Conservation (phyloP, 2,797 vertebrate species). For the Menidia menidia region DNA sequence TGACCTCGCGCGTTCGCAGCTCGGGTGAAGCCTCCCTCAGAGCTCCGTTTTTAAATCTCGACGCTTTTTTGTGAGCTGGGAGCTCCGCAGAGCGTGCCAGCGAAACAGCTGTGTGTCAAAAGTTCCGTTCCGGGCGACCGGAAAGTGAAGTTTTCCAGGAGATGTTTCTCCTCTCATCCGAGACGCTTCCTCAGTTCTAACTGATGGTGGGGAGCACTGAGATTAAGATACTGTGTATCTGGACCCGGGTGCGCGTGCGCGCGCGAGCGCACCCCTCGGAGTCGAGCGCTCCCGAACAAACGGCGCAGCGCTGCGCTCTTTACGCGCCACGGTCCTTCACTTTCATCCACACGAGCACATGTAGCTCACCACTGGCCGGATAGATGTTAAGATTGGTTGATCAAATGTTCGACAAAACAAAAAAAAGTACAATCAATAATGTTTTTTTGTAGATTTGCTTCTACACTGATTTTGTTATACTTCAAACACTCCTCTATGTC, state of each 20-base stretch:
- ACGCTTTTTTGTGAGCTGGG: conserved; percentile 57
- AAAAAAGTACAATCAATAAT: neutral
- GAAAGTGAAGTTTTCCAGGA: too few relatives aligned
- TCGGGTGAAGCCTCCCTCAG: neutral
- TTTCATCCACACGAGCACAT: neutral
- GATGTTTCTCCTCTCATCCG: too few relatives aligned
- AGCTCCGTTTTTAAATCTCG: conserved; percentile 11
- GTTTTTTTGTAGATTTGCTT: neutral
- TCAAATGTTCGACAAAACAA: neutral
- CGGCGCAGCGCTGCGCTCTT: too few relatives aligned
- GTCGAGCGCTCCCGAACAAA: neutral
- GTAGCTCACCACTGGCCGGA: neutral
- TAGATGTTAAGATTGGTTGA: neutral
- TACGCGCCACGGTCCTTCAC: too few relatives aligned
- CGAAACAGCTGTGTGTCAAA: conserved; percentile 41
- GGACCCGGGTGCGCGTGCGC: conserved; percentile 7
- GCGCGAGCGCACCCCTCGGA: too few relatives aligned
- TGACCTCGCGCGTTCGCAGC: neutral
- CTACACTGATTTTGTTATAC: neutral
- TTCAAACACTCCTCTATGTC: neutral
- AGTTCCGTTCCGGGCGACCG: too few relatives aligned
- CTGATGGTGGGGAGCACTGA: too few relatives aligned
- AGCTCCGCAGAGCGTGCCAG: conserved; percentile 41
- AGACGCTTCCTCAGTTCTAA: too few relatives aligned
- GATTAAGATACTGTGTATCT: too few relatives aligned